phyloP scores from a whole-genome alignment of 1,140 invertebrate species.

The Drosophila baimaii region DNA sequence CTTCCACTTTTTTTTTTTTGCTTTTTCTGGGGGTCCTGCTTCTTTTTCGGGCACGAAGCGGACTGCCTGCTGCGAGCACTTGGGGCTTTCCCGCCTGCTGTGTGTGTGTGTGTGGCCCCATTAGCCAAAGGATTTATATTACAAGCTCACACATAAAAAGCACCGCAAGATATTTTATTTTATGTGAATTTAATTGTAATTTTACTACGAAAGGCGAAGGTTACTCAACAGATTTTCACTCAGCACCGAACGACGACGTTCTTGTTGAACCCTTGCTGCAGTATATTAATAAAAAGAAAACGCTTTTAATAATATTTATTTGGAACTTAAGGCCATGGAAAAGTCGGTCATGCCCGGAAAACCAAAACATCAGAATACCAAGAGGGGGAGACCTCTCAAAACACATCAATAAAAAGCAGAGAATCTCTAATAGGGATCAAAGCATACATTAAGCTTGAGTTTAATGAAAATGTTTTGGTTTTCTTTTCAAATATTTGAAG shows the following conservation, averaged over 20 bases:
- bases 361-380: not conserved
- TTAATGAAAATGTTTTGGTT: not conserved
- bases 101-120: slow-evolving; percentile 58
- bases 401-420: slow-evolving; percentile 36
- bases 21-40: slow-evolving; percentile 26
- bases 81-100: slow-evolving; percentile 62
- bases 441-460: slow-evolving; percentile 1
- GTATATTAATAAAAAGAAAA: slow-evolving; percentile 58
- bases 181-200: slow-evolving; percentile 83
- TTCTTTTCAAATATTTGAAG: not conserved
- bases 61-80: slow-evolving; percentile 67
- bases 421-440: slow-evolving; percentile 52
- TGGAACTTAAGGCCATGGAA: slow-evolving; percentile 3
- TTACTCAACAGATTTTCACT: slow-evolving; percentile 12
- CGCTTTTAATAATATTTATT: slow-evolving; percentile 59
- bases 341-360: slow-evolving; percentile 45
- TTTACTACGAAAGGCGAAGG: slow-evolving; percentile 62
- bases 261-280: slow-evolving; percentile 26
- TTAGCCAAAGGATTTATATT: slow-evolving; percentile 80
- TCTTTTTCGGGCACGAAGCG: slow-evolving; percentile 32
- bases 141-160: slow-evolving; percentile 77
- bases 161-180: slow-evolving; percentile 82
- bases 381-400: not conserved
- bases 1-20: slow-evolving; percentile 50
- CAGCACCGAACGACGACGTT: not conserved